Evolutionary conservation across 1,140 invertebrate species (phyloP), one percentile per base, ranked within the genome.

Genomic region (Dendrolimus punctatus): DNA sequence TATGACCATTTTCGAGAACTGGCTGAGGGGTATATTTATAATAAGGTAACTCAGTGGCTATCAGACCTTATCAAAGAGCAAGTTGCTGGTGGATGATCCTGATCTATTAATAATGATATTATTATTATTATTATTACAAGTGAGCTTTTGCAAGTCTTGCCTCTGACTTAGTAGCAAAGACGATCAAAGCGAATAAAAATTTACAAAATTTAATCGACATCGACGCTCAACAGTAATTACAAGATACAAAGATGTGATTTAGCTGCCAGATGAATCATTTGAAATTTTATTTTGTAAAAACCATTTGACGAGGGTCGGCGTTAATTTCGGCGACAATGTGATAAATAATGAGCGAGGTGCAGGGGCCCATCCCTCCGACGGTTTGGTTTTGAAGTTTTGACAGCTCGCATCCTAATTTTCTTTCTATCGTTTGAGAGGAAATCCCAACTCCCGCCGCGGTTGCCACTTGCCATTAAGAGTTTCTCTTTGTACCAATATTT

Each of bases 301-400:
- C 81, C 67, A 76, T 81, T 82, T 83, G 80, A 86, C 80, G 80
- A 84, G 80, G 83, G 83, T 86, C 55, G 62, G 64, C 80, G 80
- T 86, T 84, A 86, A 86, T 84, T 83, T 86, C 55, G 71, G 73
- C 71, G 71, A 84, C 79, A 86, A 84, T 85, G 80, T 86, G 82
- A 86, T 84, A 84, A 84, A 84, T 86, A 86, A 84, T 84, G 68
- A 85, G 82, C 67, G 78, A 76, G 77, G 78, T 82, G 79, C 82
- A 76, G 80, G 82, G 77, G 71, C 68, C 57, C 64, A 76, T 82
- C 82, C 80, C 82, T 65, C 62, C 73, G 75, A 74, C 69, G 67
- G 66, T 62, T 72, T 85, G 81, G 64, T 71, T 75, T 73, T 80
- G 81, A 81, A 80, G 77, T 78, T 80, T 80, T 82, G 82, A 83